Evolutionary conservation across 2,888 invertebrate species (phyloP).

Genomic region (Liposcelis brunnea): DNA sequence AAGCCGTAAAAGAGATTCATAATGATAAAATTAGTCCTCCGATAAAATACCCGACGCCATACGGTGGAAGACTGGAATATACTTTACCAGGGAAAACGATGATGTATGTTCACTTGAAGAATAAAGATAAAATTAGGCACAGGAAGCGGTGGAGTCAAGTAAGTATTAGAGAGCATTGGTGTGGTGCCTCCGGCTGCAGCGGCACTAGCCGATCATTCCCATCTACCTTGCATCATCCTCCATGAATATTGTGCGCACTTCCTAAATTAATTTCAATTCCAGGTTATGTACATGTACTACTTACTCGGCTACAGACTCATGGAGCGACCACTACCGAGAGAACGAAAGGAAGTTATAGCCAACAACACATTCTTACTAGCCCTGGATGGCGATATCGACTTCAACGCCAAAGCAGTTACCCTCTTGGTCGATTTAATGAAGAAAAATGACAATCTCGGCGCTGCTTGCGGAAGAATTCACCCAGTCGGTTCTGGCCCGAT

Average conservation of each 20-base stretch:
- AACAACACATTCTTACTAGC: constrained; percentile 72
- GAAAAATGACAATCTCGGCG: constrained; percentile 50
- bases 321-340: constrained; percentile 40
- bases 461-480: constrained; percentile 80
- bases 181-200: too few species aligned
- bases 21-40: constrained; percentile 43
- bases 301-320: constrained; percentile 64
- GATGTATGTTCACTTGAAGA: constrained; percentile 74
- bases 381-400: constrained; percentile 79
- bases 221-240: too few species aligned
- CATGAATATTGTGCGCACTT: too few species aligned
- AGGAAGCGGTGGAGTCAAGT: constrained; percentile 89
- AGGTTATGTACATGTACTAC: constrained; percentile 90
- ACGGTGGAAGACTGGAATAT: constrained; percentile 74
- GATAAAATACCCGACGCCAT: constrained; percentile 61
- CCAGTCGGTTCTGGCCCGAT: constrained; percentile 63
- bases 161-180: constrained; percentile 13
- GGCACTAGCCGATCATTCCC: neutral
- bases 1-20: constrained; percentile 55
- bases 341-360: constrained; percentile 46
- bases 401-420: constrained; percentile 62
- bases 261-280: constrained; percentile 11
- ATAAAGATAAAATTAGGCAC: constrained; percentile 71
- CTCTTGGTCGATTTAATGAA: constrained; percentile 73
- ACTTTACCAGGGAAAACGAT: constrained; percentile 68